A percentile compares a stretch with the other conserved stretches of the same genome.
phyloP scores from a whole-genome alignment of 1,140 invertebrate species.

The Pseudomyrmex dendroicus region DNA sequence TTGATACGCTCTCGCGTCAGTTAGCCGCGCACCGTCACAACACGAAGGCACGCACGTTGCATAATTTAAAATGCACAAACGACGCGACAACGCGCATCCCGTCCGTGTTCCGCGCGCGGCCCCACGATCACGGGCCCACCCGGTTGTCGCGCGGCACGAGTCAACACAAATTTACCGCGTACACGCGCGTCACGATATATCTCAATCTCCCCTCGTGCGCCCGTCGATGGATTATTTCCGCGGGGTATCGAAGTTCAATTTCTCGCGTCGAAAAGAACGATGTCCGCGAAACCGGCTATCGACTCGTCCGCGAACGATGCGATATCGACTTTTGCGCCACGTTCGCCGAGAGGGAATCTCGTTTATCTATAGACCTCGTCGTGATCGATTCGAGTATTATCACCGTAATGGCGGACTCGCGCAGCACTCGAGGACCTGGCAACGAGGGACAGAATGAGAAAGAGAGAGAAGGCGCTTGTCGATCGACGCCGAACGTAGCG shows the following conservation, averaged over 20 bases:
- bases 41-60: too few species aligned
- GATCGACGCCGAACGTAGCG: too few species aligned
- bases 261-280: constrained; percentile 77
- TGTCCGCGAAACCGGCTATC: constrained; percentile 68
- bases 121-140: too few species aligned
- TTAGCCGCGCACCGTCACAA: too few species aligned
- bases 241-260: constrained; percentile 81
- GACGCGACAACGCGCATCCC: too few species aligned
- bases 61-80: too few species aligned
- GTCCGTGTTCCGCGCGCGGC: too few species aligned
- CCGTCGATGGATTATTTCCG: constrained; percentile 72
- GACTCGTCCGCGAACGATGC: constrained; percentile 67
- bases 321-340: constrained; percentile 68
- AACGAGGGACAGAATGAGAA: not conserved
- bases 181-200: constrained; percentile 68
- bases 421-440: not conserved
- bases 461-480: not conserved
- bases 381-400: constrained; percentile 63
- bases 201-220: constrained; percentile 47
- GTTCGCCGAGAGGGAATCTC: constrained; percentile 58
- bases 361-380: constrained; percentile 60
- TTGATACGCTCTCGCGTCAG: too few species aligned
- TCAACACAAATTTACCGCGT: constrained; percentile 75
- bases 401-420: constrained; percentile 33
- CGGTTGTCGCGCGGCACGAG: not conserved